Evolutionary conservation across 1,140 invertebrate genomes (phyloP), one percentile per base, ranked within the genome.

Genomic region (Chironomus tepperi): DNA sequence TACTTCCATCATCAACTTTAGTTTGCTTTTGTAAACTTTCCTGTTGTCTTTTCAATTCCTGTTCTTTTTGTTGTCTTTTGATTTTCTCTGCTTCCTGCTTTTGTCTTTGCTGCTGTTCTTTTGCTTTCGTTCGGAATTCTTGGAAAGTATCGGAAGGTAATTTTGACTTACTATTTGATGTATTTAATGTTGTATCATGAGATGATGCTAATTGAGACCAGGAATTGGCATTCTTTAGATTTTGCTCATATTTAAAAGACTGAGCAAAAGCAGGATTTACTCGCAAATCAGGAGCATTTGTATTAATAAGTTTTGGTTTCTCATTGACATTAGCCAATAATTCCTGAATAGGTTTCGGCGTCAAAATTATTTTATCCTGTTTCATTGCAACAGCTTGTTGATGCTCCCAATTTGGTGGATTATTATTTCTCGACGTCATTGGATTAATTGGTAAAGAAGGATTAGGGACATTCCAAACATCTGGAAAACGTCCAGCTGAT

Each of bases 51-150:
- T 82, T 82, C 64, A 82, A 88, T 79, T 94, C 94, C 75, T 87
- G 91, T 81, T 94, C 93, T 78, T 89, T 87, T 7, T 93, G 85
- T 74, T 90, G 82, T 79, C 93, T 84, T 82, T 96, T 93, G 15
- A 70, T 70, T 79, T 89, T 87, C 78, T 95, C 93, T 0, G 89
- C 91, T 79, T 94, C 92, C 79, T 93, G 90, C 80, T 93, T 88
- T 86, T 96, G 92, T 82, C 94, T 88, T 84, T 97, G 94, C 75
- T 91, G 90, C 81, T 98, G 97, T 83, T 98, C 95, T 83, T 95
- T 94, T 8, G 96, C 96, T 85, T 97, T 91, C 80, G 96, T 97
- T 80, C 94, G 94, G 82, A 98, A 98, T 77, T 90, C 90, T 84
- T 89, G 88, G 79, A 89, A 89, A 80, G 87, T 89, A 76, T 89